Evolutionary conservation across 2,888 invertebrate species (phyloP).

Genomic region (Pseudococcus jackbeardsleyi): DNA sequence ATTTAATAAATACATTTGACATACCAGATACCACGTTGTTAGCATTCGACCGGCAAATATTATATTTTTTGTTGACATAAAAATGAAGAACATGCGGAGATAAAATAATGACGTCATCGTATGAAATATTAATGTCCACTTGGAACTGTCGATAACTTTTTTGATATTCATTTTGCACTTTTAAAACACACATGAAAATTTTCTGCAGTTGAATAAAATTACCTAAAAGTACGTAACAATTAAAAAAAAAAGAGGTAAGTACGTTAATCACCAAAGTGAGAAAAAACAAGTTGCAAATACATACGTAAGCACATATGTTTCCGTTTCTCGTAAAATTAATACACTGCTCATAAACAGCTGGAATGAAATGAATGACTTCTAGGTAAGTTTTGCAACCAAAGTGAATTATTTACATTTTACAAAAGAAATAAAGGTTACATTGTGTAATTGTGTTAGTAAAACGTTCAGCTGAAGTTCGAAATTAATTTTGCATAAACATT

Average conservation of each 20-base stretch:
- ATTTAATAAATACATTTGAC: neutral
- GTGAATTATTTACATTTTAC: neutral
- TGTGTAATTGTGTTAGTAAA: neutral
- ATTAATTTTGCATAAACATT: neutral
- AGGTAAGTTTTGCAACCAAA: neutral
- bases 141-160: neutral
- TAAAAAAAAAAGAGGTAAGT: neutral
- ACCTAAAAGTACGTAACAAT: neutral
- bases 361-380: neutral
- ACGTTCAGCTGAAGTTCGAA: neutral
- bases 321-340: neutral
- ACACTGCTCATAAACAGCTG: neutral
- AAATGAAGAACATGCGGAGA: neutral
- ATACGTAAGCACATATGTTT: neutral
- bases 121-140: neutral
- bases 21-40: conserved; percentile 9
- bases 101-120: neutral
- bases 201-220: neutral
- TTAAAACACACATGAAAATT: no score
- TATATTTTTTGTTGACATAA: neutral
- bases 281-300: no score
- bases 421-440: neutral
- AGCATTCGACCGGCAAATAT: conserved; percentile 18
- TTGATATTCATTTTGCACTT: neutral
- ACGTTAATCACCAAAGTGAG: neutral